Percentiles rank a stretch among this genome's conserved stretches.
Evolutionary conservation across 2,888 invertebrate genomes (phyloP).

Genomic region (Eupithecia vulgata): DNA sequence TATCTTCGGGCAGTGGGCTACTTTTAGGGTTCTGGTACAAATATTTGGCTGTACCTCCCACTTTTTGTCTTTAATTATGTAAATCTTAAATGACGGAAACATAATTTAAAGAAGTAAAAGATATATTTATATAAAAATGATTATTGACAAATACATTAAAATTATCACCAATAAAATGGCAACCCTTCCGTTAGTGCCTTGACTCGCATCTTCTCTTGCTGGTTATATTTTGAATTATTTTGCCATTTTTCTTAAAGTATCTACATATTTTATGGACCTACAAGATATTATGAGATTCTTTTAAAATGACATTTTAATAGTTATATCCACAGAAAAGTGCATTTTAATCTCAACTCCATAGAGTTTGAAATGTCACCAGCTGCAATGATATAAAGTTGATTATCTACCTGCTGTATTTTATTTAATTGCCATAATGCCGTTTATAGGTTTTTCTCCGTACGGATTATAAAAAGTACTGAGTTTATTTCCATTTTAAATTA

Average conservation of each 20-base stretch:
- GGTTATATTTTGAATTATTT: neutral
- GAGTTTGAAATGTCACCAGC: neutral
- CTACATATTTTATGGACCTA: neutral
- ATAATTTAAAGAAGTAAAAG: neutral
- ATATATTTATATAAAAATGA: neutral
- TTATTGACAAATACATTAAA: neutral
- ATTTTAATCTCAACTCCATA: neutral
- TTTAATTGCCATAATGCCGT: neutral
- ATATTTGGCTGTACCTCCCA: neutral
- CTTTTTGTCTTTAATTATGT: neutral
- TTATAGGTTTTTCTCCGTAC: constrained; percentile 5
- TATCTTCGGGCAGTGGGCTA: neutral
- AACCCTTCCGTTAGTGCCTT: neutral
- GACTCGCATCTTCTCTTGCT: neutral
- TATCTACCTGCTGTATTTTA: neutral
- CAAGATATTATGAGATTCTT: neutral
- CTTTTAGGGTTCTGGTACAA: neutral
- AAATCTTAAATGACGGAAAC: neutral
- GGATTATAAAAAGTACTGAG: constrained; percentile 28
- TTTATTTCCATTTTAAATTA: constrained; percentile 27
- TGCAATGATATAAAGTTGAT: neutral
- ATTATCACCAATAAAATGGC: neutral
- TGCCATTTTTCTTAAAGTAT: neutral
- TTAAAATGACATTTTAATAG: neutral
- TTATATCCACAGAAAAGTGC: neutral